Conservation (phyloP, 2,113 vertebrate species). For the Lepidothrix coronata region DNA sequence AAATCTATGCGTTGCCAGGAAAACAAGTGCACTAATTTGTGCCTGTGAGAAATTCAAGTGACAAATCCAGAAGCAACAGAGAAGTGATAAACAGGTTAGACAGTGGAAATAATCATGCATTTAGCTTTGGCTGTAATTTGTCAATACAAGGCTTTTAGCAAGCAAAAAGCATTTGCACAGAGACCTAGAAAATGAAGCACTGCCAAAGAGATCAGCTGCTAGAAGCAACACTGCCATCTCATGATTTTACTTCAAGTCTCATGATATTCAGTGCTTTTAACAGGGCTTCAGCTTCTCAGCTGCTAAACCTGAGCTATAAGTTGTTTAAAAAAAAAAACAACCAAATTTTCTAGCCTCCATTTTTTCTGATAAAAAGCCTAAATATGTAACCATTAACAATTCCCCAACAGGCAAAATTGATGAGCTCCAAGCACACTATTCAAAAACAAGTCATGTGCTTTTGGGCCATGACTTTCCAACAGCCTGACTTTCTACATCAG, state of each 20-base stretch:
- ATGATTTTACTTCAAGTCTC: slow-evolving; percentile 52
- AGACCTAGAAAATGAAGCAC: slow-evolving; percentile 32
- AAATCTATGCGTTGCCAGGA: not conserved
- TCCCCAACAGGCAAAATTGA: not conserved
- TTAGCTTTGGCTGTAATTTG: slow-evolving; percentile 5
- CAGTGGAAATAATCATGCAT: slow-evolving; percentile 37
- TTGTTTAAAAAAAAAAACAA: not conserved
- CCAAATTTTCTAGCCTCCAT: not conserved
- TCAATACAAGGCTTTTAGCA: slow-evolving; percentile 23
- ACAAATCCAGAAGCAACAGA: slow-evolving; percentile 9
- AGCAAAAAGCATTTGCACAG: slow-evolving; percentile 2
- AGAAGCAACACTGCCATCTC: slow-evolving; percentile 69
- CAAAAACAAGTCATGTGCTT: not conserved
- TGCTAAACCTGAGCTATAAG: not conserved
- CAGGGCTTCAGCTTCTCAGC: not conserved
- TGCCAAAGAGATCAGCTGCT: slow-evolving; percentile 50
- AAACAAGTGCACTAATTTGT: not conserved
- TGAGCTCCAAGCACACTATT: not conserved
- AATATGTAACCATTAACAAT: not conserved
- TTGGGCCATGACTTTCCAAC: not conserved
- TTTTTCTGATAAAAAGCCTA: not conserved
- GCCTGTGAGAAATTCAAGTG: not conserved
- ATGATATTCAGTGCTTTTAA: not conserved
- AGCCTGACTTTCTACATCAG: not conserved
- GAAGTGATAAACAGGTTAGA: slow-evolving; percentile 44